Conservation (phyloP, 2,888 invertebrate genomes). For the Phyllotreta cruciferae region DNA sequence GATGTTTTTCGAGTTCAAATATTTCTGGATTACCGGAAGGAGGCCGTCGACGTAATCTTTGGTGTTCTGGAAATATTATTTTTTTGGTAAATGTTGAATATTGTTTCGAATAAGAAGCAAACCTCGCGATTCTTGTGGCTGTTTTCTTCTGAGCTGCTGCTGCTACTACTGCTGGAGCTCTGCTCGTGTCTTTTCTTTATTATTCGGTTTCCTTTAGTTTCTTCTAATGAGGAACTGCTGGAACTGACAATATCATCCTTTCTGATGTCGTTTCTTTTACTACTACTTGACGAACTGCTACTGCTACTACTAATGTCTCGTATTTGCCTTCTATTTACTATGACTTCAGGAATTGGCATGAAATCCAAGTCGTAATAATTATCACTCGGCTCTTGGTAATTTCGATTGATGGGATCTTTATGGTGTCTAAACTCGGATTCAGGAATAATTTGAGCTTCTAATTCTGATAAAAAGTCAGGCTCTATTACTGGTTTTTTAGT, state of each 20-base stretch:
- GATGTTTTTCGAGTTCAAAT: conserved; percentile 58
- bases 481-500: conserved; percentile 43
- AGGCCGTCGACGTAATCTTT: conserved; percentile 44
- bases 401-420: background rate
- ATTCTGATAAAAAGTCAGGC: conserved; percentile 48
- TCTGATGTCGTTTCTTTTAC: conserved; percentile 10
- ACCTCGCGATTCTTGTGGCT: background rate
- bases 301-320: conserved; percentile 5
- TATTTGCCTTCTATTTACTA: conserved; percentile 11
- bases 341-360: conserved; percentile 10
- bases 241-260: conserved; percentile 4
- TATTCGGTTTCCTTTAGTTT: background rate
- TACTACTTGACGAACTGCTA: conserved; percentile 25
- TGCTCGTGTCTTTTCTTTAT: background rate
- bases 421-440: too few species aligned
- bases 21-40: conserved; percentile 59
- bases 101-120: background rate
- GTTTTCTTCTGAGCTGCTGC: background rate
- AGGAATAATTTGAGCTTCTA: conserved; percentile 56
- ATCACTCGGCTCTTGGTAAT: background rate
- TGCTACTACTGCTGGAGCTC: background rate
- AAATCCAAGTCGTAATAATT: background rate
- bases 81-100: background rate
- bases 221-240: conserved; percentile 8
- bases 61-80: conserved; percentile 20